Percentiles rank a stretch among this genome's conserved stretches.
These are phyloP conservation scores for Hippopotamus amphibius DNA, from an alignment of 2,113 vertebrate species.

Conservation along the genomic window DNA sequence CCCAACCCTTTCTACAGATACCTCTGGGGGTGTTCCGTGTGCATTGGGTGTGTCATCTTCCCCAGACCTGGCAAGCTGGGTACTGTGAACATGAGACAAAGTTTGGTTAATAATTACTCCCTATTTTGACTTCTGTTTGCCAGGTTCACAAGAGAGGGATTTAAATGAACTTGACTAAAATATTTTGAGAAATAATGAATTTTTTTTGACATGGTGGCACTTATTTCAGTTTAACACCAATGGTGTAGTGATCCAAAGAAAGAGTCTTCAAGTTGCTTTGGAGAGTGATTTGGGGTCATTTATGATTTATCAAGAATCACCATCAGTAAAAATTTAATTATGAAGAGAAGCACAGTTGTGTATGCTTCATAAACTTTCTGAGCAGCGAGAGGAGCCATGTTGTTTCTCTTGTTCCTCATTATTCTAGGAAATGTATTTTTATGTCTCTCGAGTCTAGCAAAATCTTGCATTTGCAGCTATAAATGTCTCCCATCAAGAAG, in stretches of 20 bases:
- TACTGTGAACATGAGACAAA: background rate
- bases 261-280: background rate
- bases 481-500: conserved; percentile 71
- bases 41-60: background rate
- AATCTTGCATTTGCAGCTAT: conserved; percentile 68
- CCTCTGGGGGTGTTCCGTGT: background rate
- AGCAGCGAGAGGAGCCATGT: background rate
- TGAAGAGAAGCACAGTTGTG: background rate
- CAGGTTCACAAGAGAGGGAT: conserved; percentile 2
- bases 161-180: conserved; percentile 70
- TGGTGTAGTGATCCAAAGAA: conserved; percentile 24
- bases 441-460: conserved; percentile 51
- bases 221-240: conserved; percentile 69
- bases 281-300: conserved; percentile 41
- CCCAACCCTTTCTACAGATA: background rate
- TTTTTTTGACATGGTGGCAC: conserved; percentile 59
- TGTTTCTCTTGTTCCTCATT: conserved; percentile 36
- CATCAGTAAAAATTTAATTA: conserved; percentile 47
- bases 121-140: conserved; percentile 18
- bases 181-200: conserved; percentile 67
- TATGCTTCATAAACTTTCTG: conserved; percentile 62
- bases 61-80: background rate
- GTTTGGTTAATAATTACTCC: conserved; percentile 59
- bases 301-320: conserved; percentile 43
- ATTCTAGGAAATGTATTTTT: conserved; percentile 71